Conservation (phyloP, 1,140 invertebrate genomes). For the Solenopsis invicta region DNA sequence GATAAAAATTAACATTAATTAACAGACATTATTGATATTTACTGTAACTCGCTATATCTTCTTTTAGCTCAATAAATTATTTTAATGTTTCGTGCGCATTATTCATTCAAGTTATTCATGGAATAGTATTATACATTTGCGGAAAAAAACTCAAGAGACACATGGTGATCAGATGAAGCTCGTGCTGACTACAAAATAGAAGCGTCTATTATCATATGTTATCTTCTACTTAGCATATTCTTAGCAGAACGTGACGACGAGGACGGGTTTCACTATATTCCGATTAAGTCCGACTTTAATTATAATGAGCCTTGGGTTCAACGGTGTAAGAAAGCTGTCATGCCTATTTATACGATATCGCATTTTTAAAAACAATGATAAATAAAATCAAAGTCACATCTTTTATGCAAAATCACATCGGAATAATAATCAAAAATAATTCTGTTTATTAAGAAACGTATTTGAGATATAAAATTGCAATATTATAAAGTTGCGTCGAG, state of each 20-base stretch:
- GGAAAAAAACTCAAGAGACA: slow-evolving; percentile 55
- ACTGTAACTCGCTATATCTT: neutral
- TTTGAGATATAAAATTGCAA: neutral
- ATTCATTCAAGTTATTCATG: neutral
- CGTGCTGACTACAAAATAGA: slow-evolving; percentile 11
- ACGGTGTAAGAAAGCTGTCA: slow-evolving; percentile 63
- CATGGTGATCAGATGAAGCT: slow-evolving; percentile 37
- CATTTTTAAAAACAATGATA: slow-evolving; percentile 54
- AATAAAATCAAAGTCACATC: slow-evolving; percentile 24
- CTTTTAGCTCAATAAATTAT: neutral
- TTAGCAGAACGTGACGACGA: slow-evolving; percentile 60
- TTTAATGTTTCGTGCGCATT: neutral
- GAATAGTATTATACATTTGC: slow-evolving; percentile 30
- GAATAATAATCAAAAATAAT: neutral
- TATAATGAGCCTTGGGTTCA: slow-evolving; percentile 74
- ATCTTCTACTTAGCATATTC: slow-evolving; percentile 43
- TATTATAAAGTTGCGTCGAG: neutral
- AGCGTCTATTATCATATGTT: slow-evolving; percentile 56
- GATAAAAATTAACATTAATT: too few relatives aligned
- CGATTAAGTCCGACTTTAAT: slow-evolving; percentile 72
- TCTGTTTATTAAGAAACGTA: slow-evolving; percentile 38
- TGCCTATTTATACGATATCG: slow-evolving; percentile 16
- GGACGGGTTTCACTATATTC: slow-evolving; percentile 66
- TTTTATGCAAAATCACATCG: slow-evolving; percentile 47
- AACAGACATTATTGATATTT: neutral